Percentiles rank a stretch among this genome's conserved stretches.
These are phyloP conservation scores for Argynnis bischoffii DNA, from an alignment of 2,888 invertebrate species.

Conservation along the genomic window DNA sequence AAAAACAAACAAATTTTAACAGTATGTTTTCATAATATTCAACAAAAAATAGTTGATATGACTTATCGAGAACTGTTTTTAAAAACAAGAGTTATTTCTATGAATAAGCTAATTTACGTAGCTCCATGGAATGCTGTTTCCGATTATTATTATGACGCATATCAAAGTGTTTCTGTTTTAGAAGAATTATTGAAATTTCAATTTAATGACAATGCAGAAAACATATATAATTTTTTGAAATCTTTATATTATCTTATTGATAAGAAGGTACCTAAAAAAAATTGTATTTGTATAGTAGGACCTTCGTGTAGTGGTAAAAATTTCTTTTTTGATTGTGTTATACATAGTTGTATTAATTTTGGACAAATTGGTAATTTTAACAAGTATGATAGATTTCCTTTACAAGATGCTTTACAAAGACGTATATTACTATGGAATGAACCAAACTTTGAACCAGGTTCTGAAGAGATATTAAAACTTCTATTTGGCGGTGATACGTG, in stretches of 20 bases:
- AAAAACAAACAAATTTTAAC: no score
- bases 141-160: constrained; percentile 1
- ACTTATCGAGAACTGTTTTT: constrained; percentile 13
- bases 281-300: constrained; percentile 29
- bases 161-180: constrained; percentile 6
- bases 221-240: background rate
- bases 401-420: constrained; percentile 37
- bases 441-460: constrained; percentile 39
- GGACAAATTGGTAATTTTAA: constrained; percentile 33
- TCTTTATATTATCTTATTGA: no score
- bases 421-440: constrained; percentile 41
- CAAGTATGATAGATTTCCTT: constrained; percentile 38
- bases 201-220: background rate
- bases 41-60: background rate
- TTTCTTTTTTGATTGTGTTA: constrained; percentile 29
- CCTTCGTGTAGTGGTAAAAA: constrained; percentile 22
- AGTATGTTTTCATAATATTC: no score
- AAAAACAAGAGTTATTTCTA: constrained; percentile 2
- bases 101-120: constrained; percentile 15
- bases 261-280: constrained; percentile 22
- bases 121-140: constrained; percentile 16
- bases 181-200: background rate
- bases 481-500: constrained; percentile 35
- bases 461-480: constrained; percentile 39
- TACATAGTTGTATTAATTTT: constrained; percentile 28